Conservation (phyloP, 2,113 vertebrate genomes). For the Pelvicachromis taeniatus region DNA sequence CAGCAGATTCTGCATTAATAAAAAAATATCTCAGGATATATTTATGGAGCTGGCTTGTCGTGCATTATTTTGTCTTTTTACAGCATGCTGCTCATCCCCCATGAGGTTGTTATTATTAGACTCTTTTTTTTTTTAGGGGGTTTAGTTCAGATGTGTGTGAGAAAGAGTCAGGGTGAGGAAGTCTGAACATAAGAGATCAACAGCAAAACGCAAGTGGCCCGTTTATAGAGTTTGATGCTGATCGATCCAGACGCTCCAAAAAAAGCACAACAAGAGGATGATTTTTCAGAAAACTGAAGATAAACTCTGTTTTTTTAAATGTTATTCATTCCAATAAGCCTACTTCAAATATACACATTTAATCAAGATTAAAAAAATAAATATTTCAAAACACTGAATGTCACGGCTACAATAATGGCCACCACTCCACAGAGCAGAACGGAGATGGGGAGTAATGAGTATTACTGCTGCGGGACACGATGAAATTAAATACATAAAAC, state of each 20-base stretch:
- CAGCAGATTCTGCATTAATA: slow-evolving; percentile 59
- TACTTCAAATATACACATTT: slow-evolving; percentile 64
- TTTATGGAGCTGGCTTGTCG: slow-evolving; percentile 25
- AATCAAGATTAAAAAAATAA: slow-evolving; percentile 67
- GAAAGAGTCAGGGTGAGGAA: neutral
- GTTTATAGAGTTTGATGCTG: neutral
- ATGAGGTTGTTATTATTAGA: neutral
- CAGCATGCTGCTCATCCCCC: neutral
- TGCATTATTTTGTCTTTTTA: neutral
- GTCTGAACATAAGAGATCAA: neutral
- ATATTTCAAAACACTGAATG: slow-evolving; percentile 56
- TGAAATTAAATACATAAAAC: slow-evolving; percentile 62
- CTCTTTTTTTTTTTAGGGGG: neutral
- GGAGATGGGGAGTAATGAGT: slow-evolving; percentile 17
- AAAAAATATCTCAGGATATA: slow-evolving; percentile 58
- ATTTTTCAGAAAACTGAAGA: neutral
- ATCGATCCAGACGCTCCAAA: rapidly evolving
- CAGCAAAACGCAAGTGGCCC: neutral
- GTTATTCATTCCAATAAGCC: slow-evolving; percentile 68
- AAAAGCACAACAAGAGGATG: neutral
- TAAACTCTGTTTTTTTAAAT: neutral
- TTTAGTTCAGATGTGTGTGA: neutral
- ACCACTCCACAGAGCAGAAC: slow-evolving; percentile 20
- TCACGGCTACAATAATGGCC: slow-evolving; percentile 41
- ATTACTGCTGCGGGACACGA: slow-evolving; percentile 8